Evolutionary conservation across 2,888 invertebrate genomes (phyloP), one percentile per base, ranked within the genome.

Genomic region (Pecten maximus): DNA sequence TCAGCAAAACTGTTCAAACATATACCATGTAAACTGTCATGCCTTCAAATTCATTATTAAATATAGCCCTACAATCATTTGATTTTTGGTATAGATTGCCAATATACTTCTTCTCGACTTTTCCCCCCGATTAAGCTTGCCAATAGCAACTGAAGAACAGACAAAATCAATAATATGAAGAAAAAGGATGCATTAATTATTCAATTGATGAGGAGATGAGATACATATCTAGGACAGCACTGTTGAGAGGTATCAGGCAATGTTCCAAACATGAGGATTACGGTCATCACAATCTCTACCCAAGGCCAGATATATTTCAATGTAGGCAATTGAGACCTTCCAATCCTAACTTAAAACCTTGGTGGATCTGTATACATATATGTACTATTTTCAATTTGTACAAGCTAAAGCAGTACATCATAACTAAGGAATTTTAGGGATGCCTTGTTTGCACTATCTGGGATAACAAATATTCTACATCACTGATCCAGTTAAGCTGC

Each of bases 171-270:
- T 74, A 74, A 35, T 35, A 74, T 35, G 74, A 74, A 74, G 74
- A 74, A 74, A 74, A 10, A 74, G 74, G 74, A 35, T 74, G 74
- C 35, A 74, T 74, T 74, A 74, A 74, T 74, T 74, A 74, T 74
- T 74, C 74, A 74, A 28, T 35, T 35, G 74, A 74, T 28, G 74
- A 35, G 23, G n/a, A 74, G 74, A 6, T 74, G 35, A 74, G 74
- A 74, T 12, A 74, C 74, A 74, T 50, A 50, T 50, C 6, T 54
- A 74, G 74, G 74, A 35, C 8, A 28, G 10, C 28, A 28, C 74
- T 35, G 35, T 0, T 35, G 35, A 74, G 10, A 35, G 35, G 1
- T 6, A 60, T 60, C 60, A 35, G 74, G 74, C 35, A 60, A 48
- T 48, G 2, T 19, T 54, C 54, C 54, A 54, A 12, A 16, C 6